A percentile compares a stretch with the other conserved stretches of the same genome.
phyloP scores from a whole-genome alignment of 1,140 invertebrate species.

The Brachystomella parvula region DNA sequence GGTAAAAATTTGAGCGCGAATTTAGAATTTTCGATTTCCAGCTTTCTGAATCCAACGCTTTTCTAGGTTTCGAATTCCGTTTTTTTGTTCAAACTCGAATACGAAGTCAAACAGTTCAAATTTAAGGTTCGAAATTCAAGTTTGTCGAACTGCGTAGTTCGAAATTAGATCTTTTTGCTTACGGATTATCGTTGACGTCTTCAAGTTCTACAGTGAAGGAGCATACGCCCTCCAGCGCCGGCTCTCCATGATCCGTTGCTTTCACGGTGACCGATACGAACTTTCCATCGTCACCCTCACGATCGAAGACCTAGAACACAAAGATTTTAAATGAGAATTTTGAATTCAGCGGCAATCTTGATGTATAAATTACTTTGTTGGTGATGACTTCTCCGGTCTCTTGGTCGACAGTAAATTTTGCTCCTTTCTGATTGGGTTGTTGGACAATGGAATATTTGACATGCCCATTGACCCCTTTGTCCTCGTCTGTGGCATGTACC shows the following conservation, averaged over 20 bases:
- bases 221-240: constrained; percentile 85
- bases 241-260: constrained; percentile 92
- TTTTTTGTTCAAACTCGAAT: constrained; percentile 5
- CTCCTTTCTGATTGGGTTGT: constrained; percentile 91
- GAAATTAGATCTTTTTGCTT: neutral
- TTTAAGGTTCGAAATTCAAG: neutral
- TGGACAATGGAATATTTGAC: constrained; percentile 92
- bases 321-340: neutral
- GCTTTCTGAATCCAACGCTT: too few species aligned
- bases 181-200: constrained; percentile 66
- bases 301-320: constrained; percentile 67
- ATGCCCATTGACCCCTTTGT: constrained; percentile 88
- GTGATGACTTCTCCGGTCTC: constrained; percentile 88
- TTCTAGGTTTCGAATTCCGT: too few species aligned
- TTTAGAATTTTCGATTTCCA: too few species aligned
- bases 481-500: constrained; percentile 85
- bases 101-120: too few species aligned
- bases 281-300: constrained; percentile 90
- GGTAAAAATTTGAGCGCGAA: too few species aligned
- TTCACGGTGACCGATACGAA: constrained; percentile 93
- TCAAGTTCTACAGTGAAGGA: constrained; percentile 94
- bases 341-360: neutral
- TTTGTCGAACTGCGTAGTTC: too few species aligned
- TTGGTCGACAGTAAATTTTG: constrained; percentile 89
- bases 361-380: constrained; percentile 59